Percentiles rank a stretch among this genome's conserved stretches.
phyloP scores from a whole-genome alignment of 2,113 vertebrate species.

The Corythornis vintsioides region DNA sequence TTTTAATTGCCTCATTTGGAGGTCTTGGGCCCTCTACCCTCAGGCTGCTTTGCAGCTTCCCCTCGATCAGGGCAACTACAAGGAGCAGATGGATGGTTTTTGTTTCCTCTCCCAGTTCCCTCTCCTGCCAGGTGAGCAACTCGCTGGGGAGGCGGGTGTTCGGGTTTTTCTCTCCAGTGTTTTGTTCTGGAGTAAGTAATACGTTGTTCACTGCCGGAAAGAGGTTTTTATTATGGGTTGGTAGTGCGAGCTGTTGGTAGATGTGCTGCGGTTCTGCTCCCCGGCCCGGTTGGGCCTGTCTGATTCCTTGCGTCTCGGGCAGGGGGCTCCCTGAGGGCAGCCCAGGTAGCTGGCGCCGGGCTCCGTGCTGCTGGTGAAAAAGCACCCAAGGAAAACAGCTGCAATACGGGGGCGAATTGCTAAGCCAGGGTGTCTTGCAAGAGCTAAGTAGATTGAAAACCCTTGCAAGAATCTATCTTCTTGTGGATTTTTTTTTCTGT shows the following conservation, averaged over 20 bases:
- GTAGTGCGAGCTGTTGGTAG: rapidly evolving
- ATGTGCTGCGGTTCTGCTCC: background rate
- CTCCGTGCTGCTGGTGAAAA: background rate
- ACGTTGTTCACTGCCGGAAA: rapidly evolving
- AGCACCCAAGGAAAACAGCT: rapidly evolving
- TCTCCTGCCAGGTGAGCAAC: rapidly evolving
- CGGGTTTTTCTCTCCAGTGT: rapidly evolving
- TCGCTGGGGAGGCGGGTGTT: background rate
- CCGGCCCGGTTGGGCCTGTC: no score
- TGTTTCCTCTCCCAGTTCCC: rapidly evolving
- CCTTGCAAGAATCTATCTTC: background rate
- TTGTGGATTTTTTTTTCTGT: background rate
- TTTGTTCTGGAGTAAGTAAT: background rate
- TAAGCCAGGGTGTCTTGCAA: background rate
- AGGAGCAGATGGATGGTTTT: background rate
- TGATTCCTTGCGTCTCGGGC: no score
- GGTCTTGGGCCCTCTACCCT: background rate
- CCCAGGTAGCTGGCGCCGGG: rapidly evolving
- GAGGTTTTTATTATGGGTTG: background rate
- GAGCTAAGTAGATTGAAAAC: background rate
- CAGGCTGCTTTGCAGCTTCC: background rate
- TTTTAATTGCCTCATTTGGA: background rate
- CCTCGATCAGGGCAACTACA: rapidly evolving
- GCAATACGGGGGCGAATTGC: rapidly evolving
- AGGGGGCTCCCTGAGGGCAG: no score